Base-by-base conservation (phyloP, 2,888 invertebrate species). In the Epicampocera succincta region DNA sequence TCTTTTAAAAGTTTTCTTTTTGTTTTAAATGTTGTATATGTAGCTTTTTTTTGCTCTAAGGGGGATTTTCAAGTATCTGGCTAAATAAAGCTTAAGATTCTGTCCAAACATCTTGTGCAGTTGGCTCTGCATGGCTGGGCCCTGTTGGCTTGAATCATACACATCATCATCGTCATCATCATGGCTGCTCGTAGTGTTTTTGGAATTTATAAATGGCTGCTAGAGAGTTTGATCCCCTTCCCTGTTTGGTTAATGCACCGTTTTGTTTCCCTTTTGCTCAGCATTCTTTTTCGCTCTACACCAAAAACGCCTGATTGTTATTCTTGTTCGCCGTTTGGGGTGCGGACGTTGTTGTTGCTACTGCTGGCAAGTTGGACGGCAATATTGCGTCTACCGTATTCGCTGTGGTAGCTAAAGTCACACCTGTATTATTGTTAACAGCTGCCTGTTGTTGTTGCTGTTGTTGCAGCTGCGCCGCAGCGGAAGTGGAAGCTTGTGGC, bases 301-400 rank as follows among this genome's bases (percentile, higher is more conserved):
- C 91, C 85, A 91, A 87, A 86, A 90, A 90, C 76, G 90, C 89
- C 86, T 90, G 90, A 38, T 89, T 90, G 81, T 87, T 86, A 79
- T 87, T 85, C 80, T 85, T 86, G 72, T 85, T 86, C 58, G 85
- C 79, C 76, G 83, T 44, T 80, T 79, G 69, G 83, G 76, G 50
- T 85, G 80, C 29, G 46, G 80, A 38, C 56, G 72, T 19, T 69
- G 72, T 11, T 72, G 74, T 52, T 19, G 58, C 68, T 44, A 71
- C 54, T 83, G 84, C 50, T 50, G 54, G 15, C 3, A 63, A 85
- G 25, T 84, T 75, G 85, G 86, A 17, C 50, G 83, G 72, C 68
- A 74, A 44, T 21, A 52, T 84, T 48, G 80, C 73, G 71, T 80
- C 68, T 50, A 38, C 44, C 19, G 33, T 56, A 38, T 25, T 68